Evolutionary conservation across 2,888 invertebrate genomes (phyloP).

Genomic region (Melanophora roralis): DNA sequence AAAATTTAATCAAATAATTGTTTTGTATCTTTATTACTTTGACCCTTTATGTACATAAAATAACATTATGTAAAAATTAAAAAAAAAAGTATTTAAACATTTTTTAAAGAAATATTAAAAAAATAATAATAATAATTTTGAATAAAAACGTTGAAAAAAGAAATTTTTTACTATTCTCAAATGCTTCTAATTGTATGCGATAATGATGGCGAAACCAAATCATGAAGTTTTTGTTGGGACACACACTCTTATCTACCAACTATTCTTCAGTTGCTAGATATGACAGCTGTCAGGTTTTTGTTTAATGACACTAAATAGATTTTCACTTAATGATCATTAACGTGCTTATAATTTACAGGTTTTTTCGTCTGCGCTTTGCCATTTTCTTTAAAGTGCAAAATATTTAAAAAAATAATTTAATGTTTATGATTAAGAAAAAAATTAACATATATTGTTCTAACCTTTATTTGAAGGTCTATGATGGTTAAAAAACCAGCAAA

Average conservation of each 20-base stretch:
- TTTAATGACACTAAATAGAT: conserved; percentile 36
- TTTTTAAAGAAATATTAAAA: conserved; percentile 39
- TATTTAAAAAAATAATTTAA: conserved; percentile 11
- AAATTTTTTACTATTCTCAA: conserved; percentile 22
- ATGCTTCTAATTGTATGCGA: background rate
- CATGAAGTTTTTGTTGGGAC: conserved; percentile 51
- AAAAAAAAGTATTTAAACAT: conserved; percentile 20
- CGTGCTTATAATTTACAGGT: background rate
- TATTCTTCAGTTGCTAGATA: background rate
- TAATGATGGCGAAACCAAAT: conserved; percentile 28
- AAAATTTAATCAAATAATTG: background rate
- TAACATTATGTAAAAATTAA: conserved; percentile 12
- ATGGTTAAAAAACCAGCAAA: background rate
- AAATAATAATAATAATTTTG: conserved; percentile 25
- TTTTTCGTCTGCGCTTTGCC: background rate
- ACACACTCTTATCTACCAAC: background rate
- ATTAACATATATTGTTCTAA: conserved; percentile 26
- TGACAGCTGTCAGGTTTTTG: conserved; percentile 47
- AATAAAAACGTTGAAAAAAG: conserved; percentile 13
- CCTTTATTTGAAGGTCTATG: background rate
- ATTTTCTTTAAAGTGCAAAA: conserved; percentile 45
- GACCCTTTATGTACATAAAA: conserved; percentile 21
- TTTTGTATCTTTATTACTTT: conserved; percentile 48
- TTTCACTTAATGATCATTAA: conserved; percentile 44
- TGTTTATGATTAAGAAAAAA: conserved; percentile 32